These are phyloP conservation scores for Bombyx mandarina DNA, from an alignment of 1,140 invertebrate genomes.

Conservation along the genomic window DNA sequence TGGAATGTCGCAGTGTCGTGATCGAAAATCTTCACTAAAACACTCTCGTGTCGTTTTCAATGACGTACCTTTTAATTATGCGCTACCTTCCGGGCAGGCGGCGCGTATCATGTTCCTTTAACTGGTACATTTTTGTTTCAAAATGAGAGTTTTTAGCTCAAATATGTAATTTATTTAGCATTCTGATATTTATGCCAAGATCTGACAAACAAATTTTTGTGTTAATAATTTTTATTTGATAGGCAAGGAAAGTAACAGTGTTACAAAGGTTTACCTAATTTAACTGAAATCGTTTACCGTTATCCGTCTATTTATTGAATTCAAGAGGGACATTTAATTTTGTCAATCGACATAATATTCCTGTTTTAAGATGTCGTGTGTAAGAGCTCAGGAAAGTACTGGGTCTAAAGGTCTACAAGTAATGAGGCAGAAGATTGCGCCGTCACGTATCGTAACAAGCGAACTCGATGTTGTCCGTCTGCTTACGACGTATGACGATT, in stretches of 20 bases:
- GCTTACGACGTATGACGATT: too few species aligned
- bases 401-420: slow-evolving; percentile 23
- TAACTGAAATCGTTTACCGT: too few species aligned
- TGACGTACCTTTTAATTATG: slow-evolving; percentile 20
- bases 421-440: slow-evolving; percentile 35
- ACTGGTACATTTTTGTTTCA: neutral
- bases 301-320: too few species aligned
- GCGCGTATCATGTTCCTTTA: slow-evolving; percentile 6
- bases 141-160: neutral
- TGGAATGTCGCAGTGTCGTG: slow-evolving; percentile 15
- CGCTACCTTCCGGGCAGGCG: slow-evolving; percentile 15
- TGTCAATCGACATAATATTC: too few species aligned
- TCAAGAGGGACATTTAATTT: too few species aligned
- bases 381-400: neutral
- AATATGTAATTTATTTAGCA: neutral
- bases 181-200: too few species aligned
- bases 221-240: too few species aligned
- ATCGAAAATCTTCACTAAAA: slow-evolving; percentile 22
- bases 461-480: neutral
- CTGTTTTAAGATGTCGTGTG: too few species aligned
- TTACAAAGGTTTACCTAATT: too few species aligned
- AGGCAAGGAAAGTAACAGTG: too few species aligned
- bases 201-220: too few species aligned
- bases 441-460: slow-evolving; percentile 49
- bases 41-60: slow-evolving; percentile 24